A percentile compares a stretch with the other conserved stretches of the same genome.
phyloP scores from a whole-genome alignment of 2,113 vertebrate genomes.

The Corapipo altera region DNA sequence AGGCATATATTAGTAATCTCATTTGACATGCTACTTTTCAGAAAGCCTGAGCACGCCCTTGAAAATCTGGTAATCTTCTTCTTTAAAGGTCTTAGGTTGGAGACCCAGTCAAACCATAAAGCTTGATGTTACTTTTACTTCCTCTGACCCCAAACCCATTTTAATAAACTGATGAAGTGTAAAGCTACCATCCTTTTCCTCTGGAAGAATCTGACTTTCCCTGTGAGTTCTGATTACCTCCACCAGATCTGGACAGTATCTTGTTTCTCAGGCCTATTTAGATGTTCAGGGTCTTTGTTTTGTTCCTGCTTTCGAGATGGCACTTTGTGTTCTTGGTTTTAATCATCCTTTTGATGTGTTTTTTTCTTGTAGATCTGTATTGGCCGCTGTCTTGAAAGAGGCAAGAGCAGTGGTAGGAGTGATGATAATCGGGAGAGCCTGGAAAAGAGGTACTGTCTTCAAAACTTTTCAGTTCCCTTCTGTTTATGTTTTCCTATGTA shows the following conservation, averaged over 20 bases:
- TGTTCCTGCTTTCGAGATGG: neutral
- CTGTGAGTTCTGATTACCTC: neutral
- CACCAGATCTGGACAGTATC: neutral
- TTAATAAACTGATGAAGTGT: slow-evolving; percentile 31
- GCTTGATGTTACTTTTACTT: neutral
- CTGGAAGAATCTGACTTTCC: neutral
- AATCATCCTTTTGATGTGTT: neutral
- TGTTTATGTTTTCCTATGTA: neutral
- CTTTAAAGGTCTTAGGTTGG: neutral
- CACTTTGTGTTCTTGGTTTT: neutral
- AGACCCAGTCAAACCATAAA: neutral
- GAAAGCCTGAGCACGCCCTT: neutral
- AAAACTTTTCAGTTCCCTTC: neutral
- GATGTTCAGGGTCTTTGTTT: neutral
- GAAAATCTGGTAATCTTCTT: neutral
- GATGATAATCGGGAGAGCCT: slow-evolving; percentile 96
- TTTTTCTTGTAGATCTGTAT: slow-evolving; percentile 84
- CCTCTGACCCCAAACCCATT: neutral
- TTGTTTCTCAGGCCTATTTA: neutral
- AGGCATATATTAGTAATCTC: neutral
- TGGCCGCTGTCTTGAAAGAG: slow-evolving; percentile 90
- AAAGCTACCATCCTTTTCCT: slow-evolving; percentile 34
- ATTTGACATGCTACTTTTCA: neutral
- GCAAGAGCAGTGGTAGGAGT: slow-evolving; percentile 92
- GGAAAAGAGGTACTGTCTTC: slow-evolving; percentile 86